Evolutionary conservation across 2,113 vertebrate genomes (phyloP), one percentile per base, ranked within the genome.

Genomic region (Poecile atricapillus): DNA sequence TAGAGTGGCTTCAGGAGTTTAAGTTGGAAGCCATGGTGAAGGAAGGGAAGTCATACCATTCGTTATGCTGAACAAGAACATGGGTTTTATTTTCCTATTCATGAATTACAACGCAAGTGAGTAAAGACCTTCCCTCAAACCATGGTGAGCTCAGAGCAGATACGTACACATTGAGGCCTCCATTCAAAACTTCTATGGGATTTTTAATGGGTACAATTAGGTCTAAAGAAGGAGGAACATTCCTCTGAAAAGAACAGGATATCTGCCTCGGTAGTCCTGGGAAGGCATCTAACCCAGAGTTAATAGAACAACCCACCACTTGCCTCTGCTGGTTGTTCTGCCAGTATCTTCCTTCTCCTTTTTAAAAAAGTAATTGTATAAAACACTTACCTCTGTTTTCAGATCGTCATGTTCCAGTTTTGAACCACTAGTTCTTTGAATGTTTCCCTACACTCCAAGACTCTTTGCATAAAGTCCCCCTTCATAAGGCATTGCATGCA

Each of bases 401-500:
- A 78, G 50, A 65, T 55, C 33, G 19, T 53, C 50, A 43, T 33
- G 27, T 58, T 90, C 43, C n/a, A 69, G 23, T 69, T 90, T 90
- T 70, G 59, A 71, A 31, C 33, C 24, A 18, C n/a, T 46, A 37
- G 33, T 50, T 77, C 77, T 60, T 64, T 31, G 35, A 31, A 21
- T 5, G 4, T 44, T 82, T 33, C 31, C 76, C n/a, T 64, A n/a
- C 24, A n/a, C 19, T 71, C 53, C 22, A 62, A 7, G 7, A 27
- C 20, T 17, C 43, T 21, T 63, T 65, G 37, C 41, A 50, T 1
- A 7, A 44, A 41, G 41, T 7, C 7, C 16, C 8, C 4, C 6
- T 14, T 15, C 3, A 0, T 43, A 28, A 47, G 27, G 22, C 27
- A 11, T 27, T 0, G 0, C 30, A 23, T 5, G 8, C 17, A 80